phyloP scores from a whole-genome alignment of 2,888 invertebrate genomes.

The Drosophila differens region DNA sequence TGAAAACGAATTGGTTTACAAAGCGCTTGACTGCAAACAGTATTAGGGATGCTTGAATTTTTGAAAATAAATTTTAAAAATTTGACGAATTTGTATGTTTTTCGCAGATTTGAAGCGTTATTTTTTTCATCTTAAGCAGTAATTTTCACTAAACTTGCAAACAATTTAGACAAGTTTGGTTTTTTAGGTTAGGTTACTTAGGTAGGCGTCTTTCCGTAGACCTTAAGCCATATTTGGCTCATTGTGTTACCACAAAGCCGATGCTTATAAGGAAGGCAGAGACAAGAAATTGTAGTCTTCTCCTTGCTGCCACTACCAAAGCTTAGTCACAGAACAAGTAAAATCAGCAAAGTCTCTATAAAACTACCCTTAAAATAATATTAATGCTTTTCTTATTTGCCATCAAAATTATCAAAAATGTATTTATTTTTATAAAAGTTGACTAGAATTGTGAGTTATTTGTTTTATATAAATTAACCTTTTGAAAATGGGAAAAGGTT shows the following conservation, averaged over 20 bases:
- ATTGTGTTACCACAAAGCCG: background rate
- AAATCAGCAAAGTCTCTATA: background rate
- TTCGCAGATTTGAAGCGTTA: background rate
- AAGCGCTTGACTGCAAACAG: background rate
- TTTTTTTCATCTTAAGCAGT: background rate
- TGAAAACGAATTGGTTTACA: conserved; percentile 1
- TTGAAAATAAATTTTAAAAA: no score
- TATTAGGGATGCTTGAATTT: no score
- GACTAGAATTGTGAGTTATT: background rate
- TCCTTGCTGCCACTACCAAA: background rate
- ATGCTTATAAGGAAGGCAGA: background rate
- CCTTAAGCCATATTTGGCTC: background rate
- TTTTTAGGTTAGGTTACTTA: background rate
- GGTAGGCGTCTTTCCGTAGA: background rate
- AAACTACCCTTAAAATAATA: background rate
- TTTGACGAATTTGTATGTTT: no score
- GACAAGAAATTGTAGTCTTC: background rate
- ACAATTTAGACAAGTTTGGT: background rate
- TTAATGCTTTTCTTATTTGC: background rate
- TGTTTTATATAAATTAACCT: background rate
- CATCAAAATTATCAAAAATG: background rate
- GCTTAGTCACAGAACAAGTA: background rate
- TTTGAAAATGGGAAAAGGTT: accelerated
- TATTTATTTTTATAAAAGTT: background rate
- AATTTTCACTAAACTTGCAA: no score